These are phyloP conservation scores for Athrips mouffetella DNA, from an alignment of 2,888 invertebrate species.

Conservation along the genomic window DNA sequence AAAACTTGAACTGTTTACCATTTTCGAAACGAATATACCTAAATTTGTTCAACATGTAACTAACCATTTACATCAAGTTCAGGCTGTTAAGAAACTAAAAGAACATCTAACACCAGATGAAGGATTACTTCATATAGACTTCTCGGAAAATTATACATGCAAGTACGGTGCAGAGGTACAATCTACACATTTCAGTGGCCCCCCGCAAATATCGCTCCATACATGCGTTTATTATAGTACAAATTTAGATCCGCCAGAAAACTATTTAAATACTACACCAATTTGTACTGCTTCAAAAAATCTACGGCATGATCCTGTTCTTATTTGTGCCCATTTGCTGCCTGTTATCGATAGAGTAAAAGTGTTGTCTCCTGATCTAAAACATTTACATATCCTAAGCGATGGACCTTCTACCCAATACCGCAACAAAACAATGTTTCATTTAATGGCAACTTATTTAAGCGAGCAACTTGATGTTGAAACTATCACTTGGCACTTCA, in stretches of 20 bases:
- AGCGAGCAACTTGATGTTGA: constrained; percentile 19
- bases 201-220: constrained; percentile 21
- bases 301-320: neutral
- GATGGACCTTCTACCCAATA: constrained; percentile 29
- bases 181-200: constrained; percentile 25
- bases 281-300: constrained; percentile 11
- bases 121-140: constrained; percentile 21
- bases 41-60: constrained; percentile 21
- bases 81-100: constrained; percentile 15
- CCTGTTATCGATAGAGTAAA: neutral
- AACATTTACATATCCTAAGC: constrained; percentile 25
- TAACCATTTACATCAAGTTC: constrained; percentile 21
- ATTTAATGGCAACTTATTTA: constrained; percentile 11
- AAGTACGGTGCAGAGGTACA: constrained; percentile 25
- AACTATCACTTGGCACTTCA: constrained; percentile 29
- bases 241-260: constrained; percentile 12
- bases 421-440: constrained; percentile 29
- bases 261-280: constrained; percentile 8
- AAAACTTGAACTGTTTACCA: constrained; percentile 11
- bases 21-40: constrained; percentile 14
- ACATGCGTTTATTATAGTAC: constrained; percentile 24
- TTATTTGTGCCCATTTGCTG: constrained; percentile 5
- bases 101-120: neutral
- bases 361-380: neutral
- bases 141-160: constrained; percentile 26